phyloP scores from a whole-genome alignment of 2,113 vertebrate species.

The Nycticebus coucang region DNA sequence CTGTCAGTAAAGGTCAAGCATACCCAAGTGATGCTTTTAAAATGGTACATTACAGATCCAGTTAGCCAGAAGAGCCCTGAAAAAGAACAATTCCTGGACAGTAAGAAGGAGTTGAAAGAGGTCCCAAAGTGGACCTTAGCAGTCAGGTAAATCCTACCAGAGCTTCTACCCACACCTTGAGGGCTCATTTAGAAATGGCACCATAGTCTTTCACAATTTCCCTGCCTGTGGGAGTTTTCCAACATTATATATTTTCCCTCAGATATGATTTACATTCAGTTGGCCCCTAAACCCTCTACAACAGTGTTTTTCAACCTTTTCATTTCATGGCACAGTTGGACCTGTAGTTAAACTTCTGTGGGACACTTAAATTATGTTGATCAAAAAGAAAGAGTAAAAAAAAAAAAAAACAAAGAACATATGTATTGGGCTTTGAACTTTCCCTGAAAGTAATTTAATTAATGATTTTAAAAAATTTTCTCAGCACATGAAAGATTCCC shows the following conservation, averaged over 20 bases:
- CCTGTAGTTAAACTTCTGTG: too few species aligned
- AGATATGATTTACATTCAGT: not conserved
- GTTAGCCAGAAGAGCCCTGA: not conserved
- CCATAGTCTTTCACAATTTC: not conserved
- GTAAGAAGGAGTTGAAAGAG: not conserved
- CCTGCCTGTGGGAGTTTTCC: not conserved
- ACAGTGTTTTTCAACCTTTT: too few species aligned
- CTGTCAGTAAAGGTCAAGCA: not conserved
- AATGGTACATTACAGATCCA: not conserved
- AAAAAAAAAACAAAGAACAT: too few species aligned
- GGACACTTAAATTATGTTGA: too few species aligned
- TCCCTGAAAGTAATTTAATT: too few species aligned
- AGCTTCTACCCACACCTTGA: not conserved
- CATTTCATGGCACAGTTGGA: too few species aligned
- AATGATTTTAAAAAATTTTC: too few species aligned
- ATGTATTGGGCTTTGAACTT: too few species aligned
- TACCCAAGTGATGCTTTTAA: not conserved
- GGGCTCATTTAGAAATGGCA: not conserved
- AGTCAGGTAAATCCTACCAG: not conserved
- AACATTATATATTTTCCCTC: not conserved
- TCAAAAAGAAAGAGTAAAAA: too few species aligned
- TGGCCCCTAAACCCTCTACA: not conserved
- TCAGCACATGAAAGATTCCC: too few species aligned
- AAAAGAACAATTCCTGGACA: not conserved
- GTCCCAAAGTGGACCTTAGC: not conserved